phyloP scores from a whole-genome alignment of 2,797 vertebrate genomes.

The Oceanodroma leucorhoa region DNA sequence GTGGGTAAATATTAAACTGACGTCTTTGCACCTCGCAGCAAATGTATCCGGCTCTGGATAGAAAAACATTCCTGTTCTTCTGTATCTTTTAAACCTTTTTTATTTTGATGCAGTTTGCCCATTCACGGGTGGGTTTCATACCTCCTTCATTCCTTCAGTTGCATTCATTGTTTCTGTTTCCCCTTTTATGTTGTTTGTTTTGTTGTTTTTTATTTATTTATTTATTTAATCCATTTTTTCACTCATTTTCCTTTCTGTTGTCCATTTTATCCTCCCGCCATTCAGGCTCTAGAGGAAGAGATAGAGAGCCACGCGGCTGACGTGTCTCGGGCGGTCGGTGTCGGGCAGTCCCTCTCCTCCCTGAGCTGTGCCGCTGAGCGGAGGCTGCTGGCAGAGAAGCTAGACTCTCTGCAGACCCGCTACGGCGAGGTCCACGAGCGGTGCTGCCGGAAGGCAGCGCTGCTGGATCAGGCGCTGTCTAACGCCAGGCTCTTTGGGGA shows the following conservation, averaged over 20 bases:
- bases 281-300: constrained; percentile 91
- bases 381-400: constrained; percentile 84
- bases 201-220: not conserved
- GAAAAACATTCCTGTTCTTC: not conserved
- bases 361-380: constrained; percentile 86
- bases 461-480: constrained; percentile 92
- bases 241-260: constrained; percentile 61
- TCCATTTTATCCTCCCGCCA: constrained; percentile 67
- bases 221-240: not conserved
- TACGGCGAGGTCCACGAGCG: constrained; percentile 86
- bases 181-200: not conserved
- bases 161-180: not conserved
- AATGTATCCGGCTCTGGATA: not conserved
- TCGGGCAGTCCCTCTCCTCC: constrained; percentile 85
- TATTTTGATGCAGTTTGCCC: not conserved
- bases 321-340: constrained; percentile 81
- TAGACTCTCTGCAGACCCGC: constrained; percentile 82
- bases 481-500: constrained; percentile 97
- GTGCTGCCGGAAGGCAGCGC: constrained; percentile 82
- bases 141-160: constrained; percentile 36
- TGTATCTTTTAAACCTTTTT: not conserved
- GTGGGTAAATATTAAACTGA: not conserved
- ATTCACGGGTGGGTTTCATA: not conserved
- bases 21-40: not conserved
- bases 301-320: constrained; percentile 77